Conservation (phyloP, 2,888 invertebrate genomes). For the Drosophila koepferae region DNA sequence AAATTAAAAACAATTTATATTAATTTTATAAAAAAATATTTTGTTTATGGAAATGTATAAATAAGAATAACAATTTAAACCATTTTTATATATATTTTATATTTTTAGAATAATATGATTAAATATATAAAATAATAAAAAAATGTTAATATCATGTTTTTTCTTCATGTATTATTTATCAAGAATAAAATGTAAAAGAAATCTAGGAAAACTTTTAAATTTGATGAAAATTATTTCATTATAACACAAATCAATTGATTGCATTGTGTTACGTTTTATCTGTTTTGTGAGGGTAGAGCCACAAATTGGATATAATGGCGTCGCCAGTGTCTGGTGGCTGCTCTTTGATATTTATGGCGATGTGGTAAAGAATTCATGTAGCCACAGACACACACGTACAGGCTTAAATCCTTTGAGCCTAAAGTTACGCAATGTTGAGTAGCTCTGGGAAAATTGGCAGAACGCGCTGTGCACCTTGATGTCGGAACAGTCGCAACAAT, state of each 20-base stretch:
- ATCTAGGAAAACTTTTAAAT: neutral
- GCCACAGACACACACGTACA: conserved; percentile 24
- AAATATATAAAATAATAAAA: too few species aligned
- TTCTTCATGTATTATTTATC: too few species aligned
- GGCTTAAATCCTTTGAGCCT: conserved; percentile 49
- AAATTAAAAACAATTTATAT: too few species aligned
- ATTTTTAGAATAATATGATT: too few species aligned
- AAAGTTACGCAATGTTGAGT: conserved; percentile 42
- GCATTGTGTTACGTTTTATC: neutral
- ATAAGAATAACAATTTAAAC: too few species aligned
- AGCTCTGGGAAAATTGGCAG: conserved; percentile 37
- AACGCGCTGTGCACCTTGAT: conserved; percentile 31
- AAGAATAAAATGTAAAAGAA: too few species aligned
- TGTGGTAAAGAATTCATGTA: conserved; percentile 12
- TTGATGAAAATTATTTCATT: neutral
- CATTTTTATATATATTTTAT: too few species aligned
- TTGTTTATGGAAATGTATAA: too few species aligned
- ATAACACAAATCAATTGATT: conserved; percentile 7
- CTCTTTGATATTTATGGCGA: conserved; percentile 57
- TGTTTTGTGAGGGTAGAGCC: neutral
- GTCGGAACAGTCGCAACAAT: conserved; percentile 8
- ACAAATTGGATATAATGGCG: conserved; percentile 3
- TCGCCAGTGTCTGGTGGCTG: conserved; percentile 35
- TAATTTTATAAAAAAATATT: too few species aligned
- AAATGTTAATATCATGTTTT: too few species aligned